Evolutionary conservation across 2,888 invertebrate species (phyloP).

Genomic region (Apamea crenata): DNA sequence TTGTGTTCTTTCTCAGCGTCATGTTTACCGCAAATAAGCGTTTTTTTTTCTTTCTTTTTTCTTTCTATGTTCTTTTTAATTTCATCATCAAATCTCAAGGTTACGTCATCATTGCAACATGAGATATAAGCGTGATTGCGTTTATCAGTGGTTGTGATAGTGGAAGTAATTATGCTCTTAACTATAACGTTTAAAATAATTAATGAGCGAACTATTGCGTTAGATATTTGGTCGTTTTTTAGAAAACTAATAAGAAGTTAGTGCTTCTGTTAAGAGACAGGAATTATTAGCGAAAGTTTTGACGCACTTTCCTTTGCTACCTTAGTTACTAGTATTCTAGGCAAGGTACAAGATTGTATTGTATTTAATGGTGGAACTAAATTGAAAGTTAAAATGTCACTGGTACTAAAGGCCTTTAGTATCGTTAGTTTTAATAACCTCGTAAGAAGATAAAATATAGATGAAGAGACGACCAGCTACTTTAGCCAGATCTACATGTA

Average conservation of each 20-base stretch:
- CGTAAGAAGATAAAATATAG: not conserved
- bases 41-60: too few relatives aligned
- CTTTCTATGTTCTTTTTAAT: conserved; percentile 4
- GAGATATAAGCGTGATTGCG: conserved; percentile 41
- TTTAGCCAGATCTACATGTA: not conserved
- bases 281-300: conserved; percentile 48
- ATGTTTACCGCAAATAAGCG: not conserved
- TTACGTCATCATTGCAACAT: conserved; percentile 26
- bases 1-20: not conserved
- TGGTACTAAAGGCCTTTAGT: not conserved
- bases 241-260: conserved; percentile 33
- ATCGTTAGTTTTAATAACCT: not conserved
- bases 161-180: conserved; percentile 10
- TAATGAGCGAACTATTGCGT: not conserved
- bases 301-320: conserved; percentile 40
- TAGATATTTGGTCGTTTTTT: conserved; percentile 4
- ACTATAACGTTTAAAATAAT: not conserved
- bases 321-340: conserved; percentile 16
- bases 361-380: conserved; percentile 1
- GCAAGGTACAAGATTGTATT: conserved; percentile 14
- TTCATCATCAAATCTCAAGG: conserved; percentile 30
- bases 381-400: conserved; percentile 4
- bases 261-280: conserved; percentile 19
- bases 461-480: not conserved
- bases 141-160: conserved; percentile 18